Percentiles rank a stretch among this genome's conserved stretches.
phyloP scores from a whole-genome alignment of 2,113 vertebrate species.

The Melanotaenia duboulayi region DNA sequence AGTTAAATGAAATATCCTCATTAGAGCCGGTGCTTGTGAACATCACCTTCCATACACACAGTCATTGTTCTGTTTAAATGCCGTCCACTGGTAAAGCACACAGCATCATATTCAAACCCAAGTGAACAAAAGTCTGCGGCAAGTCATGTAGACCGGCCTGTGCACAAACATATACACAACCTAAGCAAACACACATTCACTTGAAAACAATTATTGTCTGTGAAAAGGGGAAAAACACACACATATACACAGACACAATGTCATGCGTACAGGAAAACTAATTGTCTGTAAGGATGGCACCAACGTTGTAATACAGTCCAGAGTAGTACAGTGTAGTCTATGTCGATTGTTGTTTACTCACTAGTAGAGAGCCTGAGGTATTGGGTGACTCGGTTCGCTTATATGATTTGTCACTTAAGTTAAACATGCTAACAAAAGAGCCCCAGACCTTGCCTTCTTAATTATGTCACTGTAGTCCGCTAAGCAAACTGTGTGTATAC shows the following conservation, averaged over 20 bases:
- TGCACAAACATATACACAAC: conserved; percentile 55
- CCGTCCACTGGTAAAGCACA: conserved; percentile 53
- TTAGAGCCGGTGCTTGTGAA: conserved; percentile 56
- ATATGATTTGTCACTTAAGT: conserved; percentile 82
- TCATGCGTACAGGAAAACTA: conserved; percentile 68
- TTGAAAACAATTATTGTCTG: conserved; percentile 74
- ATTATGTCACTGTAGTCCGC: conserved; percentile 76
- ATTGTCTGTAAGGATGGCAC: conserved; percentile 58
- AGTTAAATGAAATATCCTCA: conserved; percentile 54
- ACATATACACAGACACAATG: conserved; percentile 53
- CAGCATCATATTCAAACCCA: conserved; percentile 66
- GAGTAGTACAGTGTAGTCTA: conserved; percentile 70
- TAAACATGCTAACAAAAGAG: conserved; percentile 80
- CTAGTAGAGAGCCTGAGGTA: conserved; percentile 65
- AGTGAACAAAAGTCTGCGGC: conserved; percentile 70
- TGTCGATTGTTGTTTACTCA: conserved; percentile 78
- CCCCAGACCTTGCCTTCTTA: conserved; percentile 48
- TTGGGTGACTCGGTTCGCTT: conserved; percentile 75
- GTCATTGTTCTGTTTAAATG: conserved; percentile 77
- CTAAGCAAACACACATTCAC: conserved; percentile 70
- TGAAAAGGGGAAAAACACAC: conserved; percentile 42
- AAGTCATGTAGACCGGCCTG: conserved; percentile 39
- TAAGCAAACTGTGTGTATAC: conserved; percentile 41
- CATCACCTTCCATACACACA: conserved; percentile 68
- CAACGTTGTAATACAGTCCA: conserved; percentile 58